A percentile compares a stretch with the other conserved stretches of the same genome.
phyloP scores from a whole-genome alignment of 2,888 invertebrate species.

The Cheilosia vernalis region DNA sequence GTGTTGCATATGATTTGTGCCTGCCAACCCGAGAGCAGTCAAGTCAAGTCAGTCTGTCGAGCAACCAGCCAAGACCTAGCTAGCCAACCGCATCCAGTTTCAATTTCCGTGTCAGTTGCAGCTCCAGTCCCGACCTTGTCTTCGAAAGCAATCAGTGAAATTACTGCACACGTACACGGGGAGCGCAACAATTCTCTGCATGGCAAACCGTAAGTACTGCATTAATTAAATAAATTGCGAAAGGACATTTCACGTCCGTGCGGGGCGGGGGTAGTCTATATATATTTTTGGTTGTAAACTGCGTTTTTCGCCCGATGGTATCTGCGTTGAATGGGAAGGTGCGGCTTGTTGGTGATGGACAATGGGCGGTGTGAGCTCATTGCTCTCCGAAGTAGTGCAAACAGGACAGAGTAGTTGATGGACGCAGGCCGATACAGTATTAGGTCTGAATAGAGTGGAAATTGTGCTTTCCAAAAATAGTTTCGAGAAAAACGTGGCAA shows the following conservation, averaged over 20 bases:
- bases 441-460: background rate
- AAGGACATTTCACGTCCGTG: background rate
- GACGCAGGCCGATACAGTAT: background rate
- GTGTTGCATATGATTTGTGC: slow-evolving; percentile 61
- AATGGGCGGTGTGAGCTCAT: background rate
- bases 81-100: slow-evolving; percentile 42
- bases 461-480: background rate
- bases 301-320: background rate
- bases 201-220: slow-evolving; percentile 69
- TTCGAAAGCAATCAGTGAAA: slow-evolving; percentile 53
- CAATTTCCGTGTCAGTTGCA: background rate
- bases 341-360: background rate
- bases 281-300: background rate
- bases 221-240: slow-evolving; percentile 61
- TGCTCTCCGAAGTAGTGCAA: background rate
- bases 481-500: background rate
- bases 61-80: slow-evolving; percentile 42
- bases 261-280: too few relatives aligned
- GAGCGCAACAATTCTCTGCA: slow-evolving; percentile 54
- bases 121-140: slow-evolving; percentile 36
- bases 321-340: background rate
- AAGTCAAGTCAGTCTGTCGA: slow-evolving; percentile 8
- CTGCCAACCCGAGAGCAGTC: background rate
- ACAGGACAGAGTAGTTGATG: background rate
- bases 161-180: slow-evolving; percentile 23